These are phyloP conservation scores for Acronicta psi DNA, from an alignment of 2,888 invertebrate genomes.

Conservation along the genomic window DNA sequence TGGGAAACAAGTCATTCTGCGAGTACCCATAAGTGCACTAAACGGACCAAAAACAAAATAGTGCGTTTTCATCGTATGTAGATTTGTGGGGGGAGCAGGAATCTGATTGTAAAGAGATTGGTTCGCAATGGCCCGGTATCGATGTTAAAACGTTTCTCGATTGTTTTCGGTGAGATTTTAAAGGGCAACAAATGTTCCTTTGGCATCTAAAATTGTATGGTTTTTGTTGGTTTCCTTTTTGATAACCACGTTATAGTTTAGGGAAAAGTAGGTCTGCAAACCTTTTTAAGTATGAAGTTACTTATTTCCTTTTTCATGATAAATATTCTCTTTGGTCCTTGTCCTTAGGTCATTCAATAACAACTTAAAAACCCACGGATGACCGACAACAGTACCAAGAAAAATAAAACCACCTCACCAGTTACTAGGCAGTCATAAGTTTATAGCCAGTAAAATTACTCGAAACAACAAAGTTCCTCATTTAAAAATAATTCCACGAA, in stretches of 20 bases:
- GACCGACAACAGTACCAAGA: no score
- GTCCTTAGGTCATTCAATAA: no score
- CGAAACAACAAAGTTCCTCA: constrained; percentile 28
- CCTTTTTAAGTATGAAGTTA: no score
- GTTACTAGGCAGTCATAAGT: constrained; percentile 41
- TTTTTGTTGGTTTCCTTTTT: not conserved
- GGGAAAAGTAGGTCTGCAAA: no score
- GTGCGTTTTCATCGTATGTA: constrained; percentile 74
- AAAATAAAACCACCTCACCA: constrained; percentile 5
- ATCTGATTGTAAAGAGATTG: constrained; percentile 63
- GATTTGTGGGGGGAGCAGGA: constrained; percentile 63
- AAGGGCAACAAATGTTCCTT: constrained; percentile 14
- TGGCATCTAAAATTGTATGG: constrained; percentile 1
- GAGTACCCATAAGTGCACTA: constrained; percentile 76
- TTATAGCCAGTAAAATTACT: constrained; percentile 36
- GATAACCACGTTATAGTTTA: not conserved
- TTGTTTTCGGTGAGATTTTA: constrained; percentile 39
- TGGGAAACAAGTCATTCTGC: constrained; percentile 51
- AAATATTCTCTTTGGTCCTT: no score
- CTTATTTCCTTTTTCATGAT: no score
- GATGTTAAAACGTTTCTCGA: constrained; percentile 40
- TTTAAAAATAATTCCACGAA: constrained; percentile 46
- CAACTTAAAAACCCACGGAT: no score
- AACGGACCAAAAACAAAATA: constrained; percentile 73
- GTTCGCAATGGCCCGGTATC: constrained; percentile 53